Base-by-base conservation (phyloP, 2,113 vertebrate genomes). In the Saguinus midas region DNA sequence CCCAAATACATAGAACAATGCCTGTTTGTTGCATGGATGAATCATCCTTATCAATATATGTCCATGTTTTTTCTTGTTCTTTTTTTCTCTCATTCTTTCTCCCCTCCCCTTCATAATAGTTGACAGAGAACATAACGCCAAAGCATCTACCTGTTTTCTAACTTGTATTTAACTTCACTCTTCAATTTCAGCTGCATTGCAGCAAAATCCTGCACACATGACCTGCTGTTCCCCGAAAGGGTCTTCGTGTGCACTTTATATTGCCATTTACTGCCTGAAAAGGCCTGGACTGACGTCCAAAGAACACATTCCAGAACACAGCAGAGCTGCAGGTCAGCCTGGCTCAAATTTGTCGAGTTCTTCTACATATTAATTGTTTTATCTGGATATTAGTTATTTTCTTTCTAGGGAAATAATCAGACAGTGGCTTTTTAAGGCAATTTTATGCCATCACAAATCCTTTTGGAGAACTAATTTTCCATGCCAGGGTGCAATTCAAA, bases 361-460 rank as follows among this genome's bases (percentile, higher is more conserved):
- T 52, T 75, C 52, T 75, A 23, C 45, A 52, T 82, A 43, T 75
- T 81, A 50, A 79, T 84, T 91, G 73, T 89, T 96, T 88, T 91
- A 75, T 95, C 6, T 95, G 25, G 16, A 12, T 76, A 57, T 93
- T 91, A 72, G 40, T 83, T 70, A 20, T 66, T 94, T 79, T 82
- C 52, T 86, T 18, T 79, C 35, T 83, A 93, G 48, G 25, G 2
- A 52, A 86, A 82, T 61, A 80, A 25, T 40, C 55, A 70, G 40
- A 91, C 43, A 73, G 21, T 89, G 70, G 40, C 76, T 93, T 93
- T 97, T 96, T 48, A 75, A 96, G 83, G 25, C 27, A 73, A 73
- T 91, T 94, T 97, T 61, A 91, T 70, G 82, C 52, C 80, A 93
- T 83, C 73, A 40, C n/a, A 80, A 85, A 96, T 95, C 35, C 64